These are phyloP conservation scores for Drosophila neonasuta DNA, from an alignment of 2,888 invertebrate species.

Conservation along the genomic window DNA sequence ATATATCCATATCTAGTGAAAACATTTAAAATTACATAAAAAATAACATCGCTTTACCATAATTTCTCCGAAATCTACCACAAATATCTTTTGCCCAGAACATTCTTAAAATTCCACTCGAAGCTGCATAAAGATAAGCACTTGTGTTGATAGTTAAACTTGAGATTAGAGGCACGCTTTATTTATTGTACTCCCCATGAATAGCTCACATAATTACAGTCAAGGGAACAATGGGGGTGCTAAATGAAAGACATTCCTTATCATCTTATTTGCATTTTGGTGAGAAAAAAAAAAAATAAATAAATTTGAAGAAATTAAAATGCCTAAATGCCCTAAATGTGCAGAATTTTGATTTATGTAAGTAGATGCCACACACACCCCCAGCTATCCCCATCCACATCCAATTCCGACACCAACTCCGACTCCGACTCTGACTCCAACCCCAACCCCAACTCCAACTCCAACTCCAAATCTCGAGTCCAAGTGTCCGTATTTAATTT, in stretches of 20 bases:
- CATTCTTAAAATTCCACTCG: not conserved
- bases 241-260: slow-evolving; percentile 55
- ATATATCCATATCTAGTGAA: too few relatives aligned
- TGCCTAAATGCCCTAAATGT: slow-evolving; percentile 56
- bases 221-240: slow-evolving; percentile 25
- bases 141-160: slow-evolving; percentile 7
- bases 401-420: not conserved
- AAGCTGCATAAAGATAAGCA: slow-evolving; percentile 7
- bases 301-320: slow-evolving; percentile 42
- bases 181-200: slow-evolving; percentile 31
- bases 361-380: slow-evolving; percentile 22
- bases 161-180: slow-evolving; percentile 20
- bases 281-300: slow-evolving; percentile 12
- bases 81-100: not conserved
- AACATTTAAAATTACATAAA: too few relatives aligned
- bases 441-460: too few relatives aligned
- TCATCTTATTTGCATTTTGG: slow-evolving; percentile 56
- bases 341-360: slow-evolving; percentile 63
- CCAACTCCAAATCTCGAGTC: not conserved
- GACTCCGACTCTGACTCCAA: too few relatives aligned
- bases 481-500: slow-evolving; percentile 58
- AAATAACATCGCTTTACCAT: too few relatives aligned
- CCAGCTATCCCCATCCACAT: not conserved
- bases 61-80: not conserved
- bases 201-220: slow-evolving; percentile 43